Evolutionary conservation across 2,888 invertebrate genomes (phyloP).

Genomic region (Thalpophila matura): DNA sequence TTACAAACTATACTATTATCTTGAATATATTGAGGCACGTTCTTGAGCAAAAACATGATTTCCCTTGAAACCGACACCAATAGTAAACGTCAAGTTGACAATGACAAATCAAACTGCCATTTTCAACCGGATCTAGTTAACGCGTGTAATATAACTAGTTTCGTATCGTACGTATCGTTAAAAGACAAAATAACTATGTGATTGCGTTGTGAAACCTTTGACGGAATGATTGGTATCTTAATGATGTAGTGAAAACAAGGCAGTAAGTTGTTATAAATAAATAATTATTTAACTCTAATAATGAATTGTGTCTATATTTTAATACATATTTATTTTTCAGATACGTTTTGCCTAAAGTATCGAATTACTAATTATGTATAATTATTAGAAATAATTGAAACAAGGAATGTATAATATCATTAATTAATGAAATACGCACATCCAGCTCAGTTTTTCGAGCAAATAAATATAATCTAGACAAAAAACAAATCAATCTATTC

Average conservation of each 20-base stretch:
- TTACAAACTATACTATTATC: not conserved
- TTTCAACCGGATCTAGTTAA: constrained; percentile 63
- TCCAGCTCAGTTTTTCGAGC: no score
- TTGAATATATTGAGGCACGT: constrained; percentile 21
- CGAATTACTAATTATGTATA: not conserved
- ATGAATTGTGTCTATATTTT: not conserved
- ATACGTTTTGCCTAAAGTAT: not conserved
- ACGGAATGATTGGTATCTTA: constrained; percentile 31
- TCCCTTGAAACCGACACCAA: constrained; percentile 54
- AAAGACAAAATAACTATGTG: constrained; percentile 35
- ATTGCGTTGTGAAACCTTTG: constrained; percentile 46
- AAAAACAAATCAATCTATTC: constrained; percentile 7
- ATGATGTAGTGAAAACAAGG: constrained; percentile 28
- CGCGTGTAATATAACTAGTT: constrained; percentile 30
- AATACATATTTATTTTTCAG: not conserved
- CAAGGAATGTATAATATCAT: no score
- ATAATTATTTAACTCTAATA: not conserved
- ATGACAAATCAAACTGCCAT: constrained; percentile 57
- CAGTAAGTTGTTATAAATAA: not conserved
- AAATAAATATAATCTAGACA: no score
- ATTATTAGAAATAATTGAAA: no score
- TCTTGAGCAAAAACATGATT: constrained; percentile 56
- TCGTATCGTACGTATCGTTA: constrained; percentile 37
- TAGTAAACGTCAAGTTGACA: constrained; percentile 51
- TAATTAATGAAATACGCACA: no score